Evolutionary conservation across 2,888 invertebrate genomes (phyloP).

Genomic region (Spicauda simplicius): DNA sequence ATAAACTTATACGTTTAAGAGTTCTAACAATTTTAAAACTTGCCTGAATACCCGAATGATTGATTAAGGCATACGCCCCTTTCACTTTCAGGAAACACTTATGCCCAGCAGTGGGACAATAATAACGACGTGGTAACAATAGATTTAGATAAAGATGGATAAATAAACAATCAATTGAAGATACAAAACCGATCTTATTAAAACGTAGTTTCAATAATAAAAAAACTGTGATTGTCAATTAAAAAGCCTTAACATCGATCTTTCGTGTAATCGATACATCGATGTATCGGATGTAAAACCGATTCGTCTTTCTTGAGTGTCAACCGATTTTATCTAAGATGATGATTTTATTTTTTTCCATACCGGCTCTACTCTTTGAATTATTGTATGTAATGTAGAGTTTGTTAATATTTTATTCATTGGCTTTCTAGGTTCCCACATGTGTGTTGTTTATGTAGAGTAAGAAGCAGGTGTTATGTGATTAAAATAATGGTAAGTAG

Average conservation of each 20-base stretch:
- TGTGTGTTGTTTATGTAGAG: neutral
- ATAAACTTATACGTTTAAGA: too few species aligned
- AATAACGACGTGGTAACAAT: too few species aligned
- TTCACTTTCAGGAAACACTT: too few species aligned
- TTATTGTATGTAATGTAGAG: slow-evolving; percentile 20
- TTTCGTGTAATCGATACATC: slow-evolving; percentile 58
- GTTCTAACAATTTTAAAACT: too few species aligned
- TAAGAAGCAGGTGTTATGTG: too few species aligned
- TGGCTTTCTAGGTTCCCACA: neutral
- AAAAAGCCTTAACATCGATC: slow-evolving; percentile 65
- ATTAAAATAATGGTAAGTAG: too few species aligned
- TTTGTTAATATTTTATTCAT: slow-evolving; percentile 5
- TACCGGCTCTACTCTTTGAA: slow-evolving; percentile 51
- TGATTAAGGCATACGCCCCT: too few species aligned
- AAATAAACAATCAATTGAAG: too few species aligned
- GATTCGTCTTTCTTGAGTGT: slow-evolving; percentile 70
- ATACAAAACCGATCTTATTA: slow-evolving; percentile 4
- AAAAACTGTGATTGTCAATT: slow-evolving; percentile 60
- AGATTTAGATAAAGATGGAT: too few species aligned
- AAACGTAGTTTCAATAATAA: slow-evolving; percentile 40
- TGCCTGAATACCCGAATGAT: too few species aligned
- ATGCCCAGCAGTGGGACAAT: too few species aligned
- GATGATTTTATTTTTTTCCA: slow-evolving; percentile 51
- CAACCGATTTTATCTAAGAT: slow-evolving; percentile 64
- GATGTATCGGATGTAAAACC: slow-evolving; percentile 58